A percentile compares a stretch with the other conserved stretches of the same genome.
phyloP scores from a whole-genome alignment of 1,140 invertebrate species.

The Diploscapter pachys region DNA sequence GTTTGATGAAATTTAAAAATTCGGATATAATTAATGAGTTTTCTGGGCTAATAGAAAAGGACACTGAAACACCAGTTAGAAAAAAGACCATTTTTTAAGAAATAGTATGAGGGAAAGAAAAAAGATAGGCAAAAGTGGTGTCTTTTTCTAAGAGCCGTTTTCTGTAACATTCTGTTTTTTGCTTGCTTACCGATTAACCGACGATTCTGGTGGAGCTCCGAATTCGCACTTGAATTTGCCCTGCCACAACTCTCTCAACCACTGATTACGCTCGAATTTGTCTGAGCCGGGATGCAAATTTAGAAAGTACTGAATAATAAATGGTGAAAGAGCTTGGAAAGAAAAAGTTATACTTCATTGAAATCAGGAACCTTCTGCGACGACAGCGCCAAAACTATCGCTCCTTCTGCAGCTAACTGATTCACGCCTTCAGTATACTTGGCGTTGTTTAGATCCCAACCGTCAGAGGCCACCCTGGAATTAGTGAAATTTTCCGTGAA shows the following conservation, averaged over 20 bases:
- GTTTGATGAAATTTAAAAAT: too few species aligned
- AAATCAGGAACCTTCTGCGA: constrained; percentile 54
- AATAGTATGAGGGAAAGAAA: too few species aligned
- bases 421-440: constrained; percentile 66
- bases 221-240: constrained; percentile 69
- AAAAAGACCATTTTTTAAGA: too few species aligned
- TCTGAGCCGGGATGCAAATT: constrained; percentile 66
- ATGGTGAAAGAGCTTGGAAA: neutral
- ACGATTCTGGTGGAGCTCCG: too few species aligned
- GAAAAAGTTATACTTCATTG: constrained; percentile 39
- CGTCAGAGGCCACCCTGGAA: constrained; percentile 68
- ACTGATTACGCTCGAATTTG: constrained; percentile 65
- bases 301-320: constrained; percentile 66
- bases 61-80: too few species aligned
- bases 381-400: constrained; percentile 62
- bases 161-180: too few species aligned
- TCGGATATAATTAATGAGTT: too few species aligned
- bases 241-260: constrained; percentile 78
- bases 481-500: too few species aligned
- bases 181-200: too few species aligned
- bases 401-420: constrained; percentile 67
- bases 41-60: too few species aligned
- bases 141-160: too few species aligned
- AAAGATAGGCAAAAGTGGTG: too few species aligned
- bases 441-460: constrained; percentile 69